Percentiles rank a stretch among this genome's conserved stretches.
Conservation (phyloP, 2,888 invertebrate species). For the Drosophila merina region DNA sequence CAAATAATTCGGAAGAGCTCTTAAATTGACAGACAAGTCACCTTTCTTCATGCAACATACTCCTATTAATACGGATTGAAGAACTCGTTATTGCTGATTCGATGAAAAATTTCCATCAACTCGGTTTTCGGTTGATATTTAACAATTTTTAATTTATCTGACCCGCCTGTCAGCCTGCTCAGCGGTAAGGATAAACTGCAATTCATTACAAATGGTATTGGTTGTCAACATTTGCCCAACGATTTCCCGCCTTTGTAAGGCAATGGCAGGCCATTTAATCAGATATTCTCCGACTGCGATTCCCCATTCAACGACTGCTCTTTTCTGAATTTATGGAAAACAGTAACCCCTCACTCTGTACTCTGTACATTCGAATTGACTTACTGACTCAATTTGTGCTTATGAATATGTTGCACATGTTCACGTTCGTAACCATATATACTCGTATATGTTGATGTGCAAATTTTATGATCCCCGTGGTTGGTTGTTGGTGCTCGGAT, state of each 20-base stretch:
- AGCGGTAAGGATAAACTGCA: conserved; percentile 11
- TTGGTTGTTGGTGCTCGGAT: conserved; percentile 18
- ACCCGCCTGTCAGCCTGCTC: not conserved
- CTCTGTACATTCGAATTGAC: conserved; percentile 51
- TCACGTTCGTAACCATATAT: too few relatives aligned
- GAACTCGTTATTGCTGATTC: not conserved
- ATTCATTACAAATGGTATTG: conserved; percentile 13
- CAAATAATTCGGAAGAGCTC: not conserved
- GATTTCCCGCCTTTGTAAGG: conserved; percentile 10
- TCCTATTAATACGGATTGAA: not conserved
- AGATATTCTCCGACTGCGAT: conserved; percentile 26
- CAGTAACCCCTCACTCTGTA: not conserved
- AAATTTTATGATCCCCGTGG: conserved; percentile 40
- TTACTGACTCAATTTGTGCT: conserved; percentile 68
- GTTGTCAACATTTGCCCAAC: conserved; percentile 21
- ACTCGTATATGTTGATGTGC: conserved; percentile 7
- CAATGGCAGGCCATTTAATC: conserved; percentile 26
- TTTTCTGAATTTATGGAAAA: not conserved
- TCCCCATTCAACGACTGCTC: conserved; percentile 29
- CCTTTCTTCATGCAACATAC: not conserved
- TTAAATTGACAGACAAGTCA: not conserved
- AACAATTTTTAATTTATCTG: not conserved
- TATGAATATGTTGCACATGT: conserved; percentile 41
- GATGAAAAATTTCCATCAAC: not conserved
- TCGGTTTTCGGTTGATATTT: conserved; percentile 3